These are phyloP conservation scores for Lycophotia porphyrea DNA, from an alignment of 2,888 invertebrate species.

Conservation along the genomic window DNA sequence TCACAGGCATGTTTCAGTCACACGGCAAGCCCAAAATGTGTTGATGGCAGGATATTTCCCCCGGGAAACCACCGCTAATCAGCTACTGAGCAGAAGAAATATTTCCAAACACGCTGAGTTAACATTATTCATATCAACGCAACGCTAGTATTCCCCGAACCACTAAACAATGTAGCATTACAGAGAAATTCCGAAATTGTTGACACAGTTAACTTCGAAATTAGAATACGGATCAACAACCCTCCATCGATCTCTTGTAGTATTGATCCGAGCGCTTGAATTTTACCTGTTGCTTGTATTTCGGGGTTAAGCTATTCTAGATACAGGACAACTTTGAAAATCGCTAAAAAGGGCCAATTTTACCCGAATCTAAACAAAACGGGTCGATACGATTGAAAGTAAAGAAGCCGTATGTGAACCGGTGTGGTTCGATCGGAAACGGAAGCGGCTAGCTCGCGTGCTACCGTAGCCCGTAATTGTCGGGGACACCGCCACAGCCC, in stretches of 20 bases:
- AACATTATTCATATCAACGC: conserved; percentile 55
- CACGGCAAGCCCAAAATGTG: conserved; percentile 34
- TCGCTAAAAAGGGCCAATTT: conserved; percentile 5
- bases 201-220: conserved; percentile 48
- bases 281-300: conserved; percentile 41
- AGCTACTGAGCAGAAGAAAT: conserved; percentile 54
- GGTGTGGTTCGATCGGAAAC: conserved; percentile 83
- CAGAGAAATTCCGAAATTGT: conserved; percentile 34
- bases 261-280: conserved; percentile 48
- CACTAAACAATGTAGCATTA: conserved; percentile 40
- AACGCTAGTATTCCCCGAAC: conserved; percentile 48
- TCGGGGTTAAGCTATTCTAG: conserved; percentile 54
- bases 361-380: conserved; percentile 13
- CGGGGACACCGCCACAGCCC: conserved; percentile 79
- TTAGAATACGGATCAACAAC: conserved; percentile 55
- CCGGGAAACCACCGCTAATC: conserved; percentile 56
- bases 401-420: conserved; percentile 79
- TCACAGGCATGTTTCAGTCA: conserved; percentile 42
- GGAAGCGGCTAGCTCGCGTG: conserved; percentile 85
- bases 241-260: conserved; percentile 47
- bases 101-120: conserved; percentile 53
- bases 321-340: conserved; percentile 12
- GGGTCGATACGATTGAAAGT: conserved; percentile 61
- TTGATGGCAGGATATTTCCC: conserved; percentile 60
- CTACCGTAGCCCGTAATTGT: conserved; percentile 77